Evolutionary conservation across 2,888 invertebrate genomes (phyloP).

Genomic region (Ectemnius cavifrons): DNA sequence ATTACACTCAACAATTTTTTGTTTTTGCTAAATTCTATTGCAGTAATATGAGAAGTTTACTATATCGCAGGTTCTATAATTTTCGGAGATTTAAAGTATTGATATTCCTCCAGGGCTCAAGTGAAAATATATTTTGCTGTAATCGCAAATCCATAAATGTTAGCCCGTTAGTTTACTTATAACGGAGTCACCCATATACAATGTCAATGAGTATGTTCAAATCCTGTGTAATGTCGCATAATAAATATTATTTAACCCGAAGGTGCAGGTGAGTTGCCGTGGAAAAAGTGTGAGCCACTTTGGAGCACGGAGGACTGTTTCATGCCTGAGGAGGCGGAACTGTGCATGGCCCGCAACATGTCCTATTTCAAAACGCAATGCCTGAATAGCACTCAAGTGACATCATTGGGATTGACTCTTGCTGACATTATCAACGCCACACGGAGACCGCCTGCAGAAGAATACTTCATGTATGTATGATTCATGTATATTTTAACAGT

Average conservation of each 20-base stretch:
- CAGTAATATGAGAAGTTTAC: too few species aligned
- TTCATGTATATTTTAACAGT: conserved; percentile 14
- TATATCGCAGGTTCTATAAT: too few species aligned
- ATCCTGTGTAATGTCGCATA: too few species aligned
- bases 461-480: conserved; percentile 84
- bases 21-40: too few species aligned
- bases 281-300: conserved; percentile 85
- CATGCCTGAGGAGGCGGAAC: conserved; percentile 84
- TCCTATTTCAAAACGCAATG: conserved; percentile 84
- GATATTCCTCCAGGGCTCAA: too few species aligned
- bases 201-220: too few species aligned
- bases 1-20: too few species aligned
- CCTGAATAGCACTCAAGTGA: conserved; percentile 81
- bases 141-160: too few species aligned
- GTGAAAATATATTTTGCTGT: too few species aligned
- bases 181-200: too few species aligned
- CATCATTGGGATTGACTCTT: conserved; percentile 74
- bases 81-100: too few species aligned
- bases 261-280: conserved; percentile 80
- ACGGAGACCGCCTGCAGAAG: conserved; percentile 85
- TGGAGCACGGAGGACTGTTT: conserved; percentile 87
- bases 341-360: conserved; percentile 81
- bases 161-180: too few species aligned
- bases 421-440: conserved; percentile 81
- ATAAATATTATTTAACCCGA: background rate